These are phyloP conservation scores for Eupithecia pulchellata DNA, from an alignment of 2,888 invertebrate genomes.

Conservation along the genomic window DNA sequence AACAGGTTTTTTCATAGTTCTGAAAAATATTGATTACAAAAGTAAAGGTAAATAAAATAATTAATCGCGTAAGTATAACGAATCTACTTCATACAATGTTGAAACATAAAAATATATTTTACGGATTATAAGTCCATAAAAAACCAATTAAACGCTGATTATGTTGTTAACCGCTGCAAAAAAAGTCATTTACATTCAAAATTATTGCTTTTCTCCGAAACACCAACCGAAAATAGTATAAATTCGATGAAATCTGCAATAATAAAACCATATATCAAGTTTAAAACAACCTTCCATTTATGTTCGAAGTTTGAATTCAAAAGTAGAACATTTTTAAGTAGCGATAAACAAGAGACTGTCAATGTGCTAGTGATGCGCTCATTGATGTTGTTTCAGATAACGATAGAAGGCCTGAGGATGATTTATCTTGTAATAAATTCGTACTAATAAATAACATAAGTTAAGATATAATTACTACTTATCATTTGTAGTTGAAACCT, in stretches of 20 bases:
- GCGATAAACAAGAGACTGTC: constrained; percentile 64
- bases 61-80: not conserved
- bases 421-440: constrained; percentile 25
- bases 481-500: too few relatives aligned
- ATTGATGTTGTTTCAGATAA: constrained; percentile 56
- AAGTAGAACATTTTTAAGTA: constrained; percentile 48
- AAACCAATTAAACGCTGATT: constrained; percentile 9
- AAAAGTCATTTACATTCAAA: constrained; percentile 2
- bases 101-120: not conserved
- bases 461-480: too few relatives aligned
- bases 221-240: constrained; percentile 10
- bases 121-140: not conserved
- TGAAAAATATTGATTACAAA: too few relatives aligned
- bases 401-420: constrained; percentile 45
- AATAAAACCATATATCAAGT: constrained; percentile 32
- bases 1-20: too few relatives aligned
- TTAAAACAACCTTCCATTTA: constrained; percentile 31
- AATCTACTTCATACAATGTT: not conserved
- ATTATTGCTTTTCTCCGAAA: constrained; percentile 10
- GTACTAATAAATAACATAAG: too few relatives aligned
- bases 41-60: not conserved
- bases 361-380: constrained; percentile 58
- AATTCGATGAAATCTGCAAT: constrained; percentile 25
- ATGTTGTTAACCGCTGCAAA: constrained; percentile 14
- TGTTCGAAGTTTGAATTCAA: constrained; percentile 46